phyloP scores from a whole-genome alignment of 1,140 invertebrate species.

The Bemisia tabaci region DNA sequence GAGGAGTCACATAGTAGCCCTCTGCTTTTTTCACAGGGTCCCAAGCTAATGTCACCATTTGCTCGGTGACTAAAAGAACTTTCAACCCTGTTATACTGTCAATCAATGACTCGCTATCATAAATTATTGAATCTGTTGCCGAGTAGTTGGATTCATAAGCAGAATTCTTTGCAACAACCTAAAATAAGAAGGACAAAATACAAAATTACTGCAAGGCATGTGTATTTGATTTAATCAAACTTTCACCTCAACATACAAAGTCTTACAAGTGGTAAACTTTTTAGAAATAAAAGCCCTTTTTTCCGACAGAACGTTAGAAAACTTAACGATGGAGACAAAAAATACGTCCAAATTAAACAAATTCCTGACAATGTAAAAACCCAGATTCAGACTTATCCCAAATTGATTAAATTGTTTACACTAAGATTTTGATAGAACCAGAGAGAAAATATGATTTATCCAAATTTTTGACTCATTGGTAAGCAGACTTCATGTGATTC shows the following conservation, averaged over 20 bases:
- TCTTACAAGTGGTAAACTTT: constrained; percentile 7
- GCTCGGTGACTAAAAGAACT: constrained; percentile 34
- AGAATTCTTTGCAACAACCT: constrained; percentile 52
- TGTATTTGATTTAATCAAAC: neutral
- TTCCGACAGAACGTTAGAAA: neutral
- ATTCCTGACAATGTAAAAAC: neutral
- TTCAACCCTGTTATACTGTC: constrained; percentile 42
- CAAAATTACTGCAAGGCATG: neutral
- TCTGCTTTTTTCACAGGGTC: constrained; percentile 39
- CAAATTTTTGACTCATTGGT: no score
- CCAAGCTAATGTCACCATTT: constrained; percentile 44
- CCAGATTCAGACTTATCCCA: neutral
- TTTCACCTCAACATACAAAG: constrained; percentile 17
- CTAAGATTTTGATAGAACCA: no score
- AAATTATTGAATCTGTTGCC: constrained; percentile 29
- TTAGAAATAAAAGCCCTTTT: constrained; percentile 6
- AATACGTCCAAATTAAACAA: neutral
- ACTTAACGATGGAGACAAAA: neutral
- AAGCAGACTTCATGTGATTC: no score
- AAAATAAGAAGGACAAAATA: constrained; percentile 18
- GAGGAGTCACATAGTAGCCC: constrained; percentile 41
- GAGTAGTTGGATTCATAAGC: constrained; percentile 36
- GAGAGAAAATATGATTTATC: no score
- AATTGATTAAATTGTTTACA: no score
- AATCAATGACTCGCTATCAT: constrained; percentile 47